Evolutionary conservation across 2,888 invertebrate genomes (phyloP), one percentile per base, ranked within the genome.

Genomic region (Monoplex corrugatus): DNA sequence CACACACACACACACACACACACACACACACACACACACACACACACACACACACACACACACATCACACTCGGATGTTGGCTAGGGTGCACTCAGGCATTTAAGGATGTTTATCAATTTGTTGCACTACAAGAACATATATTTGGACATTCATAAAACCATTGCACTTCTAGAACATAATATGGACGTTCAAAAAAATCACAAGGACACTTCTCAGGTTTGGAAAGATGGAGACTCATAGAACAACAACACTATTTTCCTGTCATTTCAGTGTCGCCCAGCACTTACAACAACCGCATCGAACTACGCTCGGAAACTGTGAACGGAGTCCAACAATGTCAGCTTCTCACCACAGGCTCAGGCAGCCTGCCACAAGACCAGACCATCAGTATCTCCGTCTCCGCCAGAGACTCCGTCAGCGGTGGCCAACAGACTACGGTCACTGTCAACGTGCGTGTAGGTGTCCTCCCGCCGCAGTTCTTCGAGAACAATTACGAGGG

Each of bases 381-480:
- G 2, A 80, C 35, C 57, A 83, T 88, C 43, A 32, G 16, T 1
- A 68, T 88, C 83, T 68, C 44, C 13, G 40, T 88, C n/a, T 2
- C 82, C 0, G 88, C 88, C 6, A 40, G 35, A 10, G 88, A 88
- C 40, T 5, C 6, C n/a, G 32, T 23, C 78, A 28, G 3, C 16
- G 19, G 35, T 23, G 45, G 45, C 45, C 19, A 0, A 3, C 13
- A 8, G 40, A 57, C 63, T 2, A 35, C 93, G 68, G 93, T 93
- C 45, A 94, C 95, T 10, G 94, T 96, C 28, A 95, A 95, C 87
- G 99, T 99, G 95, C 98, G 99, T 40, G 99, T 99, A n/a, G 99
- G 99, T 89, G 98, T 99, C 95, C 97, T 99, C 57, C 98, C 99
- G 0, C 99, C 99, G 0, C 99, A 99, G 96, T 99, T 99, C 97